Conservation (phyloP, 2,113 vertebrate species). For the Dipodomys stephensi region DNA sequence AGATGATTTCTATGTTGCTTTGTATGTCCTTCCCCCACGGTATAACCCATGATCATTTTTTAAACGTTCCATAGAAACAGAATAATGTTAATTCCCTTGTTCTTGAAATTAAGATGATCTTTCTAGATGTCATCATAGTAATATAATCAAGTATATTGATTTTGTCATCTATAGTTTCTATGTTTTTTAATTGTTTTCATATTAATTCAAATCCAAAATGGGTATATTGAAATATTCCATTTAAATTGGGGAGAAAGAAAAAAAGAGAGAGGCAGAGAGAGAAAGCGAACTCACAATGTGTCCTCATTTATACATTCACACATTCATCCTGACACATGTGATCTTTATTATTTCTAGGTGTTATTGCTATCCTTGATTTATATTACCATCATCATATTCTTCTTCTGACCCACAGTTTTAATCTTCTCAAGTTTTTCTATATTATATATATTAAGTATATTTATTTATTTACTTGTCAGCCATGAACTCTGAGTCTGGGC, state of each 20-base stretch:
- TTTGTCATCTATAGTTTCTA: background rate
- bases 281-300: background rate
- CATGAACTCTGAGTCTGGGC: too few species aligned
- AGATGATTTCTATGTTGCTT: too few species aligned
- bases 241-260: background rate
- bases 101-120: background rate
- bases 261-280: too few species aligned
- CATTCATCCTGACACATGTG: background rate
- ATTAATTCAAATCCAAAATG: background rate
- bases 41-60: background rate
- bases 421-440: background rate
- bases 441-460: background rate
- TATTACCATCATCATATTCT: background rate
- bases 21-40: too few species aligned
- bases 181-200: background rate
- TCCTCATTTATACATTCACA: background rate
- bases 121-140: background rate
- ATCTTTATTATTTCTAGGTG: background rate
- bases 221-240: background rate
- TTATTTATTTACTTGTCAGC: too few species aligned
- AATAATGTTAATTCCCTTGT: constrained; percentile 15
- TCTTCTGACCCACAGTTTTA: constrained; percentile 1
- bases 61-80: background rate
- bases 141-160: constrained; percentile 2
- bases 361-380: background rate